A percentile compares a stretch with the other conserved stretches of the same genome.
These are phyloP conservation scores for Halyomorpha halys DNA, from an alignment of 1,140 invertebrate species.

Conservation along the genomic window DNA sequence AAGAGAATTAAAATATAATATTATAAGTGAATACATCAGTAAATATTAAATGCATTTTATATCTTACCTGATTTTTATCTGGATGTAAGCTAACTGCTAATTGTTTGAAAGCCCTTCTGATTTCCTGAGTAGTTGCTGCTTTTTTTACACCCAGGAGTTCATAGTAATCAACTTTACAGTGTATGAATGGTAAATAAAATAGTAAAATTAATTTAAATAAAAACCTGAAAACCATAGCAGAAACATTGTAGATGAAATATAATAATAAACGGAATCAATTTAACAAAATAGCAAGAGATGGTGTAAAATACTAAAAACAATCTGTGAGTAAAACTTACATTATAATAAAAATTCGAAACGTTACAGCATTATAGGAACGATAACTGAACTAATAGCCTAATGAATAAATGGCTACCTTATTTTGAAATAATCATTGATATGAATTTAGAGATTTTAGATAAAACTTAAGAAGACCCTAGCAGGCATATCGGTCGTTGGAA, in stretches of 20 bases:
- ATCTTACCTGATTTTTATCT: constrained; percentile 63
- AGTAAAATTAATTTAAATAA: neutral
- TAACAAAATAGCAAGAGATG: too few relatives aligned
- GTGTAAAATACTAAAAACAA: too few relatives aligned
- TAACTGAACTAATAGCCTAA: too few relatives aligned
- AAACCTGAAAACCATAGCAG: neutral
- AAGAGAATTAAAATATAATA: constrained; percentile 1
- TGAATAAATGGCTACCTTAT: too few relatives aligned
- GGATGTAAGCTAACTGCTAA: constrained; percentile 84
- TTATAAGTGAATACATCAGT: neutral
- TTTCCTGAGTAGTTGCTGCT: constrained; percentile 70
- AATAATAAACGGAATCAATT: neutral
- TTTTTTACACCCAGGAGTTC: constrained; percentile 69
- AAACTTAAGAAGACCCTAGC: too few relatives aligned
- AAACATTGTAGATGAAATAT: neutral
- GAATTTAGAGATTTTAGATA: too few relatives aligned
- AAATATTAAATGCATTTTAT: neutral
- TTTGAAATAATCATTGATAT: too few relatives aligned
- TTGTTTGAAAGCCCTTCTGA: constrained; percentile 79
- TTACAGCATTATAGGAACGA: too few relatives aligned
- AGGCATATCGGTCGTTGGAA: neutral
- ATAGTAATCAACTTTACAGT: constrained; percentile 64
- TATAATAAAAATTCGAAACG: too few relatives aligned
- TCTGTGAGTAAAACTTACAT: too few relatives aligned
- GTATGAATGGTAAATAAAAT: neutral